Base-by-base conservation (phyloP, 2,888 invertebrate genomes). In the Cosmia trapezina region DNA sequence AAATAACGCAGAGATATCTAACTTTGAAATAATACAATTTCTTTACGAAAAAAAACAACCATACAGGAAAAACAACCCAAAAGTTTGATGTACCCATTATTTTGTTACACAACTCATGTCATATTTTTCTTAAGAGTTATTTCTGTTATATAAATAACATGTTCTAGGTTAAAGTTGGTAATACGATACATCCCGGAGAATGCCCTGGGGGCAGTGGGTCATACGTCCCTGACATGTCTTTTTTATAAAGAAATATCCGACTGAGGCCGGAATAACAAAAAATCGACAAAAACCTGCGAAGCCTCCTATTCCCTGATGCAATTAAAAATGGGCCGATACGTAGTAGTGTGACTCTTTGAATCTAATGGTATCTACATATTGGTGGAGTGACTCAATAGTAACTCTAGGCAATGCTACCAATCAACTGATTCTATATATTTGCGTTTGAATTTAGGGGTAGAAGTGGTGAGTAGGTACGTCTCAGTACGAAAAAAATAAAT, bases 271-370 rank as follows among this genome's bases (percentile, higher is more conserved):
- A 59, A 75, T 75, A 75, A 69, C 68, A 71, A 74, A 75, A 65
- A 72, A 69, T 41, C 47, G 41, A 74, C 70, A 72, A 72, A 70
- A 69, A 33, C 68, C 73, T 62, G 67, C 54, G 37, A 67, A 57
- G 51, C n/a, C 72, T 64, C 70, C 41, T 84, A 86, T 86, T 85
- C 84, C 86, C 84, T 70, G 49, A 80, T 74, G 84, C 70, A 81
- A 85, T 86, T 85, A 85, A 81, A 81, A 79, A 45, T 4, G 45
- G 45, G 14, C 37, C 51, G 43, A 61, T 45, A 78, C 5, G 14
- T 37, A 4, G 49, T 43, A 19, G 43, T 67, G 73, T 43, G 60
- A 70, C 56, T 67, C 57, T 73, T 57, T 22, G 61, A 65, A 62
- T 45, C 9, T 19, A 67, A 49, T 62, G 22, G 17, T 82, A 68